A percentile compares a stretch with the other conserved stretches of the same genome.
These are phyloP conservation scores for Andrena minutula DNA, from an alignment of 2,888 invertebrate species.

Conservation along the genomic window DNA sequence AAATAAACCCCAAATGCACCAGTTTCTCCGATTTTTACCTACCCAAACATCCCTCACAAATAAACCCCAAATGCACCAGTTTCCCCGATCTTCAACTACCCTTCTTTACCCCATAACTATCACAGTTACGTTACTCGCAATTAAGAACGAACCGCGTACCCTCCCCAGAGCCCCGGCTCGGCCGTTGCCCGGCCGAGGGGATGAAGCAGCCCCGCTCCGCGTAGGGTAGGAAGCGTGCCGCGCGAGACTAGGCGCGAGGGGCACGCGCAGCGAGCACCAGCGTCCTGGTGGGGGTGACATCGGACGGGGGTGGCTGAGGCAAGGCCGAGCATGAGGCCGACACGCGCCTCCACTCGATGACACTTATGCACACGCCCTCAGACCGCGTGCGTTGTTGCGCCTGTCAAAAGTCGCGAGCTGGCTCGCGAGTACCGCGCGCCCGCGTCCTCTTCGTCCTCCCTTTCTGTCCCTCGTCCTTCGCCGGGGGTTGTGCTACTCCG, in stretches of 20 bases:
- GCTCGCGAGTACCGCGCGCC: constrained; percentile 16
- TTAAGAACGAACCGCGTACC: not conserved
- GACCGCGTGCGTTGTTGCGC: constrained; percentile 65
- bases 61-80: not conserved
- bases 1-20: too few species aligned
- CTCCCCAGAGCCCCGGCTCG: constrained; percentile 7
- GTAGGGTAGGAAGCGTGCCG: constrained; percentile 40
- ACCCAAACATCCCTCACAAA: not conserved
- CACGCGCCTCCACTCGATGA: constrained; percentile 80
- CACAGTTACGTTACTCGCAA: not conserved
- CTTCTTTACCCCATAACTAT: not conserved
- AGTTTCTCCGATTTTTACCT: too few species aligned
- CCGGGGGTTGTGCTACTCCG: not conserved
- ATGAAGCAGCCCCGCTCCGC: constrained; percentile 15
- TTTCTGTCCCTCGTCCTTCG: constrained; percentile 20
- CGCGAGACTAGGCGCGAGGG: constrained; percentile 38
- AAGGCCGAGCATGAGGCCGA: constrained; percentile 77
- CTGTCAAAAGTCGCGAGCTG: constrained; percentile 53
- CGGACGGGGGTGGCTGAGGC: constrained; percentile 65
- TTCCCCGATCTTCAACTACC: not conserved
- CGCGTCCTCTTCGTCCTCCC: constrained; percentile 30
- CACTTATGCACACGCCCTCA: constrained; percentile 77
- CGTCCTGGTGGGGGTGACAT: constrained; percentile 65
- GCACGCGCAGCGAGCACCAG: constrained; percentile 63
- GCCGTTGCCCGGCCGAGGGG: constrained; percentile 9